phyloP scores from a whole-genome alignment of 2,797 vertebrate genomes.

The Steatocranus sp. region DNA sequence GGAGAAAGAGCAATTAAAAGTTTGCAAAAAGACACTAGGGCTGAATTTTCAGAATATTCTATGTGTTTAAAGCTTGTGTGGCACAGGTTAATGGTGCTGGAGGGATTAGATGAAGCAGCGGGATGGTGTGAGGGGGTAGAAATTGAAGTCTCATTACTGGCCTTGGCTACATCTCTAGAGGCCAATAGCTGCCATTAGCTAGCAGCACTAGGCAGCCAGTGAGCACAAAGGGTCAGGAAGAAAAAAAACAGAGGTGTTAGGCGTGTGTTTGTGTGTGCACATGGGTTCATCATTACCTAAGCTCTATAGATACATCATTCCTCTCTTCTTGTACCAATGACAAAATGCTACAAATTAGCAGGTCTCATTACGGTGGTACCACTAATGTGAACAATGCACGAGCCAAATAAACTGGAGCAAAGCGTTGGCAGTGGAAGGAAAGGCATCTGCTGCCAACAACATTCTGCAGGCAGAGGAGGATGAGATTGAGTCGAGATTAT shows the following conservation, averaged over 20 bases:
- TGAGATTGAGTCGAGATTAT: slow-evolving; percentile 40
- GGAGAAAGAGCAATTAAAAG: slow-evolving; percentile 70
- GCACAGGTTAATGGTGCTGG: slow-evolving; percentile 69
- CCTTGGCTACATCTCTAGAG: slow-evolving; percentile 55
- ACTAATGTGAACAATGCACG: slow-evolving; percentile 34
- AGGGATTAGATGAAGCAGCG: slow-evolving; percentile 55
- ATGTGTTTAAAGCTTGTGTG: slow-evolving; percentile 48
- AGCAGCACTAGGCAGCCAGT: slow-evolving; percentile 28
- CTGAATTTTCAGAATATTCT: slow-evolving; percentile 47
- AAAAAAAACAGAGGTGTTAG: slow-evolving; percentile 17
- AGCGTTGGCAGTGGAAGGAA: not conserved
- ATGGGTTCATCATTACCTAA: slow-evolving; percentile 3
- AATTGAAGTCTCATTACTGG: slow-evolving; percentile 69
- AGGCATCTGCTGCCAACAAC: slow-evolving; percentile 41
- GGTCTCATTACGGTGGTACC: slow-evolving; percentile 28
- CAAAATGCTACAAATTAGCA: slow-evolving; percentile 60
- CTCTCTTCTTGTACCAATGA: slow-evolving; percentile 39
- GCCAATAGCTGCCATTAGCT: slow-evolving; percentile 52
- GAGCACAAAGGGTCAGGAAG: slow-evolving; percentile 15
- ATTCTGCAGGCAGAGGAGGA: slow-evolving; percentile 32
- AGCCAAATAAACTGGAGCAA: slow-evolving; percentile 44
- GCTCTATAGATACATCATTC: slow-evolving; percentile 26
- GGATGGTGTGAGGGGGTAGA: slow-evolving; percentile 25
- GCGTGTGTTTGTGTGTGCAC: not conserved
- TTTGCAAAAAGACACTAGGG: slow-evolving; percentile 56